Evolutionary conservation across 2,888 invertebrate genomes (phyloP), one percentile per base, ranked within the genome.

Genomic region (Andrena praecox): DNA sequence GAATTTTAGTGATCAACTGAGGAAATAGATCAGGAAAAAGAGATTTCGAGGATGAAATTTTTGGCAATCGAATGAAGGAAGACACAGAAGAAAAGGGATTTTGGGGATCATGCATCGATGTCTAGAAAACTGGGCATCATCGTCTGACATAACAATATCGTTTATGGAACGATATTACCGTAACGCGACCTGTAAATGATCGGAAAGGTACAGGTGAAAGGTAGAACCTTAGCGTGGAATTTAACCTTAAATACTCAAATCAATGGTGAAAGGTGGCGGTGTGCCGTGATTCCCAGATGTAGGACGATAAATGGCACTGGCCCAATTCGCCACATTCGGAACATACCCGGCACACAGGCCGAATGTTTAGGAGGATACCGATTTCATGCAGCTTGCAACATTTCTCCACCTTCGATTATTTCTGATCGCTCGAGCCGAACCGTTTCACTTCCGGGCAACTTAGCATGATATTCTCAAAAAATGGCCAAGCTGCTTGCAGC

Each of bases 261-360:
- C 75, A 81, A 81, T 77, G 87, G 87, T 86, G 86, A 86, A 86
- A 87, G 86, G 85, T 81, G 63, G 50, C 67, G 66, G 77, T 66
- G 56, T 75, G 48, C 59, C 70, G 76, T 64, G 78, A 87, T 78
- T 81, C 50, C 60, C 70, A 78, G 77, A 86, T 86, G 85, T 87
- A 78, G 87, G 78, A 78, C 87, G 73, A 87, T 86, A 86, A 86
- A 84, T 86, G 76, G 75, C 87, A 87, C 78, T 87, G 81, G 52
- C 87, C 87, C 87, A 71, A 84, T 87, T 86, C 67, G 42, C 56
- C 59, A n/a, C 59, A 66, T 66, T 66, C 66, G 52, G 16, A 12
- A 31, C 52, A 50, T 10, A 50, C 33, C 35, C 48, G 56, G 48
- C 60, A 10, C 27, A 35, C 12, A 8, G 59, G 24, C 27, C 33